These are phyloP conservation scores for Euproctis similis DNA, from an alignment of 2,888 invertebrate species.

Conservation along the genomic window DNA sequence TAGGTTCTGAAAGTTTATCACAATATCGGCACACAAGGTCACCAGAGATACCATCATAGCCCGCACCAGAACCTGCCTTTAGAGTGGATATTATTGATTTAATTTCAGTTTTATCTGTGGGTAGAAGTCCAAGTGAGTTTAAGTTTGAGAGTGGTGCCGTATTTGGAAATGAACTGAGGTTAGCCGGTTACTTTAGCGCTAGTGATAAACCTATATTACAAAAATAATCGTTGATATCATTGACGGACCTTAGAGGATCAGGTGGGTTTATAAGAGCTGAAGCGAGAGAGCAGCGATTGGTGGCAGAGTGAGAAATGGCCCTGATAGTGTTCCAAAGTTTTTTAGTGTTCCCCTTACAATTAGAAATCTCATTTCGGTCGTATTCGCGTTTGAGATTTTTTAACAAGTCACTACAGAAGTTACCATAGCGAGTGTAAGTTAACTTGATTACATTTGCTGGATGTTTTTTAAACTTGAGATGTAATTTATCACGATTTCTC, in stretches of 20 bases:
- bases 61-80: not conserved
- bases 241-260: not conserved
- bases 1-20: too few relatives aligned
- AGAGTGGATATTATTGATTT: not conserved
- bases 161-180: too few relatives aligned
- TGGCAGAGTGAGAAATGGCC: not conserved
- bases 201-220: too few relatives aligned
- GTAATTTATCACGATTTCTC: not conserved
- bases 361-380: not conserved
- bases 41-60: not conserved
- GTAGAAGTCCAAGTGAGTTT: not conserved
- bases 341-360: not conserved
- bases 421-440: not conserved
- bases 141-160: too few relatives aligned
- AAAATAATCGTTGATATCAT: not conserved
- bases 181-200: too few relatives aligned
- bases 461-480: not conserved
- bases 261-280: not conserved
- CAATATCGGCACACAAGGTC: not conserved
- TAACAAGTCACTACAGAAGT: not conserved
- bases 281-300: not conserved
- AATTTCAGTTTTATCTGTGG: not conserved
- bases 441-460: not conserved
- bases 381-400: not conserved
- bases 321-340: not conserved